A percentile compares a stretch with the other conserved stretches of the same genome.
These are phyloP conservation scores for Pammene aurita DNA, from an alignment of 2,888 invertebrate genomes.

Conservation along the genomic window DNA sequence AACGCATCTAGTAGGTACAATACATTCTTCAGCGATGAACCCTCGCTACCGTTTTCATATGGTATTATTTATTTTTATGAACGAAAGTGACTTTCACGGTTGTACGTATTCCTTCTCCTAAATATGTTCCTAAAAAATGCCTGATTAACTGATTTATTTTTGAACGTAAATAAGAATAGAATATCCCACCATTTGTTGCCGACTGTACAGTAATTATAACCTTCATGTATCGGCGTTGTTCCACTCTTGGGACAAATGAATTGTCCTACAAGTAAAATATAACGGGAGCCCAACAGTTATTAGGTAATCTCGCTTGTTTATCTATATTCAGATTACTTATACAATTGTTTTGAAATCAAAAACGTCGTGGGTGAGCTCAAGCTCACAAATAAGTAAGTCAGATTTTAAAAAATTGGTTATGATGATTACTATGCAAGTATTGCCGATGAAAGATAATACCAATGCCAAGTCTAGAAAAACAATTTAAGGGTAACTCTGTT, in stretches of 20 bases:
- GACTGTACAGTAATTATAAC: conserved; percentile 37
- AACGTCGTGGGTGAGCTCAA: neutral
- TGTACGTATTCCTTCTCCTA: too few relatives aligned
- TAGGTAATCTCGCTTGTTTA: conserved; percentile 8
- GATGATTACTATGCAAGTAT: too few relatives aligned
- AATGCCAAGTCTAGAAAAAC: too few relatives aligned
- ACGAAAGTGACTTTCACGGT: neutral
- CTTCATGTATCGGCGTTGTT: conserved; percentile 31
- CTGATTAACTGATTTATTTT: too few relatives aligned
- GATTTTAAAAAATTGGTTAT: neutral
- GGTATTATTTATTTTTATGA: neutral
- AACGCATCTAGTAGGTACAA: conserved; percentile 2
- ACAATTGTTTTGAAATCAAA: neutral
- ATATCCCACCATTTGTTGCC: neutral
- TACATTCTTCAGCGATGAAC: conserved; percentile 16
- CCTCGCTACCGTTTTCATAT: neutral
- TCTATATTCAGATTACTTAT: neutral
- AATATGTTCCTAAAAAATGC: too few relatives aligned
- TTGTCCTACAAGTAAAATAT: conserved; percentile 23
- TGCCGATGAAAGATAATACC: too few relatives aligned
- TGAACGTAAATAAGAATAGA: too few relatives aligned
- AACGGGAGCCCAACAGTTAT: conserved; percentile 14
- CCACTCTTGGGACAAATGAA: conserved; percentile 27
- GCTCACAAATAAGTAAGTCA: neutral
- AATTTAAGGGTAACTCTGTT: too few relatives aligned